phyloP scores from a whole-genome alignment of 2,797 vertebrate species.

The Momotus momota region DNA sequence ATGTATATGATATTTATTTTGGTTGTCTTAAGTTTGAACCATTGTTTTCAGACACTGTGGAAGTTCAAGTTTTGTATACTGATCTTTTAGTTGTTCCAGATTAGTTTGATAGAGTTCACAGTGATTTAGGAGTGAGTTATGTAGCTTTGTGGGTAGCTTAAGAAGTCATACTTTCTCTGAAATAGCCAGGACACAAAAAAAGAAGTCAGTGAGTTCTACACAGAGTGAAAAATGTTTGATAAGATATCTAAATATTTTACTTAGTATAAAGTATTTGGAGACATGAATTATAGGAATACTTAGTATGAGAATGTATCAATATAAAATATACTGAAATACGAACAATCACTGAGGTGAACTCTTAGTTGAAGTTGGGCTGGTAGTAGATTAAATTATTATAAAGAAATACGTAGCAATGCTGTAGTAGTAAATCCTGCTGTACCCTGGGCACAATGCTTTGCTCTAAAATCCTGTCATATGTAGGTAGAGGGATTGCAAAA shows the following conservation, averaged over 20 bases:
- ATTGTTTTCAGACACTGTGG: background rate
- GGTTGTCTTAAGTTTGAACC: background rate
- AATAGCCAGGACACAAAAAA: background rate
- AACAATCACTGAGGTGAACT: background rate
- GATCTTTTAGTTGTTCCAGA: background rate
- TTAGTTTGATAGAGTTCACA: background rate
- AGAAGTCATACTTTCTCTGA: background rate
- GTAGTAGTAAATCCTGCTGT: background rate
- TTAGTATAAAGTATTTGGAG: background rate
- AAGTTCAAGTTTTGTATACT: background rate
- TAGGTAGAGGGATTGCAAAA: background rate
- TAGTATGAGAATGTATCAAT: background rate
- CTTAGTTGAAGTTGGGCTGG: background rate
- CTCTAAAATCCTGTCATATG: rapidly evolving
- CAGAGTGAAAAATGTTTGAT: background rate
- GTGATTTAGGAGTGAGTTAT: background rate
- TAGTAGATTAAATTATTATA: background rate
- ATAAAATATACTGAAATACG: background rate
- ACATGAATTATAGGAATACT: background rate
- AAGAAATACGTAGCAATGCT: background rate
- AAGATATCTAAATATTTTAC: background rate
- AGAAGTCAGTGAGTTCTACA: background rate
- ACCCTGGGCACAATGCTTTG: background rate
- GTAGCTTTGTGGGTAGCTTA: background rate
- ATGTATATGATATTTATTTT: rapidly evolving